Percentiles rank a stretch among this genome's conserved stretches.
Evolutionary conservation across 2,797 vertebrate genomes (phyloP).

Genomic region (Dendrocincla tyrannina): DNA sequence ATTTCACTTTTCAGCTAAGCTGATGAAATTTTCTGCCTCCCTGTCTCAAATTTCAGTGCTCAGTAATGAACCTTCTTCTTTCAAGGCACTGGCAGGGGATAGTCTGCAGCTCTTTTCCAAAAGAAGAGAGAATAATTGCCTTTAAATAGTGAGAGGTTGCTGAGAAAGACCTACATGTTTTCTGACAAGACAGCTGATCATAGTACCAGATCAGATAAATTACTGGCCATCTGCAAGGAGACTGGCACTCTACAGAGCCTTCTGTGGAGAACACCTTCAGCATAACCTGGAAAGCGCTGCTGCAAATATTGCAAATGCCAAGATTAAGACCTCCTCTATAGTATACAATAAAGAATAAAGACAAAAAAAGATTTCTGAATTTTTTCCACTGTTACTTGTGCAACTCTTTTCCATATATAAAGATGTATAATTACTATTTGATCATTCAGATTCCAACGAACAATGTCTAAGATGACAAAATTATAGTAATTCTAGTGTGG

Average conservation of each 20-base stretch:
- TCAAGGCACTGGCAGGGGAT: not conserved
- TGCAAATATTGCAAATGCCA: not conserved
- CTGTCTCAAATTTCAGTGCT: constrained; percentile 4
- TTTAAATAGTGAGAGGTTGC: not conserved
- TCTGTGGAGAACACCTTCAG: not conserved
- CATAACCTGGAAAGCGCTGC: not conserved
- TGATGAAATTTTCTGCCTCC: not conserved
- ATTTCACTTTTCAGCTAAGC: constrained; percentile 19
- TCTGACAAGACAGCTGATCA: constrained; percentile 10
- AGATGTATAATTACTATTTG: not conserved
- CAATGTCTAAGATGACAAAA: not conserved
- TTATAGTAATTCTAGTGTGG: not conserved
- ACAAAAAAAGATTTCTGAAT: not conserved
- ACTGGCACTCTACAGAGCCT: not conserved
- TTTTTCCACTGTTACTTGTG: not conserved
- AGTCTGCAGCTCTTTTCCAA: not conserved
- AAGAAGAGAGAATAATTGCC: constrained; percentile 8
- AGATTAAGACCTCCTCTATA: not conserved
- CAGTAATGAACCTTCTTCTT: not conserved
- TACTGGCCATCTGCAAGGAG: not conserved
- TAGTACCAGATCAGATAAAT: constrained; percentile 8
- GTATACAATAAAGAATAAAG: not conserved
- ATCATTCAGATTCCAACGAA: not conserved
- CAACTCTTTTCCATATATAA: not conserved
- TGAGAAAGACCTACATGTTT: not conserved